Evolutionary conservation across 2,888 invertebrate genomes (phyloP), one percentile per base, ranked within the genome.

Genomic region (Celastrina argiolus): DNA sequence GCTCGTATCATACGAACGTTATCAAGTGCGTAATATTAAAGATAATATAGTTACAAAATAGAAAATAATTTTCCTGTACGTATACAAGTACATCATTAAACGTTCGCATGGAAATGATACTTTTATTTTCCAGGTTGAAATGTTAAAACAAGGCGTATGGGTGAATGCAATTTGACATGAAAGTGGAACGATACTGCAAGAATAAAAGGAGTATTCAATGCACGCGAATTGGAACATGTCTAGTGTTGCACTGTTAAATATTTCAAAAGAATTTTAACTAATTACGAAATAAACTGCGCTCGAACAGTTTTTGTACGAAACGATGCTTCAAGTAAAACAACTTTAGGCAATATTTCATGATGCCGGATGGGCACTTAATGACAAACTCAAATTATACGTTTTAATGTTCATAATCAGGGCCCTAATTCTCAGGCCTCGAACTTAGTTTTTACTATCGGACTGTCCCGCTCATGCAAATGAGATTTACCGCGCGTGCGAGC

Each of bases 91-190:
- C 67, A 36, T 61, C 61, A 61, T 61, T 61, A 61, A 51, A 59
- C 34, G 59, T 59, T 59, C 61, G 61, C 12, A 58, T 58, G n/a
- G 31, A 58, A 58, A 58, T 66, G 69, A 70, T 69, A 71, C 69
- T 68, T 71, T 71, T 71, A 71, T 70, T 70, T 71, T 67, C 66
- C 70, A 68, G 71, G 69, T 70, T 68, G 69, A 65, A 67, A 70
- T 68, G 69, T 68, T 69, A 66, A 69, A 71, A 70, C 70, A 71
- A 69, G 67, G 66, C 71, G 64, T 65, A 59, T 67, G 63, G 64
- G 66, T 67, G 66, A 69, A 71, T 68, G 71, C 70, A 69, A 69
- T 71, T 71, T 70, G 70, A 70, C 70, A 68, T 66, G 69, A 68
- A 71, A 70, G 68, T 70, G 67, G 71, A 69, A 70, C 70, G 69